Evolutionary conservation across 1,140 invertebrate species (phyloP).

Genomic region (Drosophila erecta): DNA sequence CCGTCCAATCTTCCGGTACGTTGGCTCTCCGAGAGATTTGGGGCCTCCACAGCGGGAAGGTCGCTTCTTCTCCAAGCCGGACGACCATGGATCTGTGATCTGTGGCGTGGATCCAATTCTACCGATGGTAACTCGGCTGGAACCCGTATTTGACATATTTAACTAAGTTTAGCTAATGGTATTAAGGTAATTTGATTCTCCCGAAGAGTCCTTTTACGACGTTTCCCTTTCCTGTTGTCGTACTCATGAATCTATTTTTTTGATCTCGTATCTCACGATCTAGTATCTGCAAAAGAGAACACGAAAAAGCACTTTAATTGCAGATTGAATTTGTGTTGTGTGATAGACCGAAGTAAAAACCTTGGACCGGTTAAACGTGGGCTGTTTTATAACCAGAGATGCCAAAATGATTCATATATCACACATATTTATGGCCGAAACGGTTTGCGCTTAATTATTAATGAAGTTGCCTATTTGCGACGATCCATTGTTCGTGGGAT

Average conservation of each 20-base stretch:
- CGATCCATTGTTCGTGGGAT: slow-evolving; percentile 1
- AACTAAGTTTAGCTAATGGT: slow-evolving; percentile 39
- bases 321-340: background rate
- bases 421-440: background rate
- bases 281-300: slow-evolving; percentile 23
- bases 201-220: slow-evolving; percentile 32
- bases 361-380: slow-evolving; percentile 15
- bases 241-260: slow-evolving; percentile 50
- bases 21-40: slow-evolving; percentile 10
- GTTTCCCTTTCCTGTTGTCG: slow-evolving; percentile 33
- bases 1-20: slow-evolving; percentile 20
- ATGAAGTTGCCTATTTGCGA: slow-evolving; percentile 4
- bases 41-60: background rate
- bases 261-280: slow-evolving; percentile 14
- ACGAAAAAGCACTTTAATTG: slow-evolving; percentile 3
- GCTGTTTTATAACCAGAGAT: background rate
- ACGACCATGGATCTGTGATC: slow-evolving; percentile 17
- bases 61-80: slow-evolving; percentile 1
- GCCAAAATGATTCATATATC: slow-evolving; percentile 11
- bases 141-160: slow-evolving; percentile 49
- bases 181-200: slow-evolving; percentile 42
- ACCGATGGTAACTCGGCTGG: slow-evolving; percentile 31
- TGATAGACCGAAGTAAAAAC: background rate
- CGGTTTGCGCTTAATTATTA: slow-evolving; percentile 2
- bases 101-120: slow-evolving; percentile 11